A percentile compares a stretch with the other conserved stretches of the same genome.
Evolutionary conservation across 2,888 invertebrate species (phyloP).

Genomic region (Drosophila atripex): DNA sequence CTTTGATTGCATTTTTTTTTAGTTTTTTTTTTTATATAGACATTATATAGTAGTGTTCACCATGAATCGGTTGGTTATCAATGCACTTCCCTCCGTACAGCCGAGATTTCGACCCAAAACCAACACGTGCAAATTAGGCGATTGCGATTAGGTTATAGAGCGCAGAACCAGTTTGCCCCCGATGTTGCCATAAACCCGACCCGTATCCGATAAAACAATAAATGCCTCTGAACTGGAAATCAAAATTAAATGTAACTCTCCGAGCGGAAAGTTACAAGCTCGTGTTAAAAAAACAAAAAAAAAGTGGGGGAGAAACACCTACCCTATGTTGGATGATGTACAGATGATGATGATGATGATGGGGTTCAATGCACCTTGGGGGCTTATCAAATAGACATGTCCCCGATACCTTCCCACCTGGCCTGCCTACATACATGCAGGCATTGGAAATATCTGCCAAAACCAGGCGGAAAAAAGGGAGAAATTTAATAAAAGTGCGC

Average conservation of each 20-base stretch:
- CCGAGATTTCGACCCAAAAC: background rate
- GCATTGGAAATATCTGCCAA: constrained; percentile 17
- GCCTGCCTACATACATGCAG: background rate
- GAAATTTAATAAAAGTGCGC: background rate
- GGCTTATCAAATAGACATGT: constrained; percentile 18
- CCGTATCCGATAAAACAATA: constrained; percentile 11
- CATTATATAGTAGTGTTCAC: background rate
- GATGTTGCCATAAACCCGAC: constrained; percentile 4
- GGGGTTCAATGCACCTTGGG: constrained; percentile 19
- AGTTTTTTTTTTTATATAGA: too few species aligned
- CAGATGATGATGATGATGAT: constrained; percentile 7
- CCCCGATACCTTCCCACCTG: background rate
- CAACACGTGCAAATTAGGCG: constrained; percentile 14
- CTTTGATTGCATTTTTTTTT: constrained; percentile 6
- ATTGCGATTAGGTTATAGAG: background rate
- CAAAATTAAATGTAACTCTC: background rate
- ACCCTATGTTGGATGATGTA: background rate
- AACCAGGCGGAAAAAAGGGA: background rate
- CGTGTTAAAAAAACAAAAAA: background rate
- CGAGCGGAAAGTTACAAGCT: constrained; percentile 22
- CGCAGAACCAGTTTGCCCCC: constrained; percentile 11
- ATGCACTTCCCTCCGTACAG: constrained; percentile 4
- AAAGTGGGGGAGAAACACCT: background rate
- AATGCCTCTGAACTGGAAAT: constrained; percentile 2
- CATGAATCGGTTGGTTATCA: constrained; percentile 14